Conservation (phyloP, 2,888 invertebrate species). For the Holacanthella duospinosa region DNA sequence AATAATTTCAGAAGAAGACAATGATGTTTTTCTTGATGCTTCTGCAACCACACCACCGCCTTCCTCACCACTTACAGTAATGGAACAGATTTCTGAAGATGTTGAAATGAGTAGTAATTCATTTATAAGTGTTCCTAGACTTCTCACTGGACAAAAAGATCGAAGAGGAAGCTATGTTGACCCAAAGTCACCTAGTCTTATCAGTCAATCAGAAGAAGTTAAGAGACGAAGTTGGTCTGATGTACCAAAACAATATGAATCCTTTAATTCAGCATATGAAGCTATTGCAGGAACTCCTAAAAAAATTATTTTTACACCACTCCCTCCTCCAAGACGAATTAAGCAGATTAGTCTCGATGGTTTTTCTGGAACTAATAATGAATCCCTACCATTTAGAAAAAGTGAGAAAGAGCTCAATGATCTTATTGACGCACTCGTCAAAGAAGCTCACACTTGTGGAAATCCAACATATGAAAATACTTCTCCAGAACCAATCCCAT, state of each 20-base stretch:
- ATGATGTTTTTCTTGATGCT: constrained; percentile 35
- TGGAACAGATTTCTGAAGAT: not conserved
- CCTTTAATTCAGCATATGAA: constrained; percentile 10
- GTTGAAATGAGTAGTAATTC: too few relatives aligned
- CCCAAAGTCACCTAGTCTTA: constrained; percentile 7
- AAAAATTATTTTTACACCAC: constrained; percentile 28
- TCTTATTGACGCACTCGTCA: constrained; percentile 59
- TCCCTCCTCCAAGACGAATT: constrained; percentile 35
- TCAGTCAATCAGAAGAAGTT: constrained; percentile 14
- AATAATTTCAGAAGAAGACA: constrained; percentile 22
- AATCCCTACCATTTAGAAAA: not conserved
- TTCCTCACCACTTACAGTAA: not conserved
- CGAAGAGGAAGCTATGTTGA: constrained; percentile 34
- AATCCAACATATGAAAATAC: not conserved
- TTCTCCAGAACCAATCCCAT: not conserved
- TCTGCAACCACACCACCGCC: not conserved
- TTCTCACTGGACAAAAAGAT: constrained; percentile 4
- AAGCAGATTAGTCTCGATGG: constrained; percentile 34
- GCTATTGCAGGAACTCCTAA: constrained; percentile 10
- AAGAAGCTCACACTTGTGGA: constrained; percentile 49
- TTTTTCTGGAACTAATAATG: constrained; percentile 15
- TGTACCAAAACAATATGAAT: constrained; percentile 25
- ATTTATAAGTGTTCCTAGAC: not conserved
- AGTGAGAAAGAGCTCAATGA: constrained; percentile 54
- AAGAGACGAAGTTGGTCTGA: constrained; percentile 33